Base-by-base conservation (phyloP, 2,113 vertebrate species). In the Pseudois nayaur region DNA sequence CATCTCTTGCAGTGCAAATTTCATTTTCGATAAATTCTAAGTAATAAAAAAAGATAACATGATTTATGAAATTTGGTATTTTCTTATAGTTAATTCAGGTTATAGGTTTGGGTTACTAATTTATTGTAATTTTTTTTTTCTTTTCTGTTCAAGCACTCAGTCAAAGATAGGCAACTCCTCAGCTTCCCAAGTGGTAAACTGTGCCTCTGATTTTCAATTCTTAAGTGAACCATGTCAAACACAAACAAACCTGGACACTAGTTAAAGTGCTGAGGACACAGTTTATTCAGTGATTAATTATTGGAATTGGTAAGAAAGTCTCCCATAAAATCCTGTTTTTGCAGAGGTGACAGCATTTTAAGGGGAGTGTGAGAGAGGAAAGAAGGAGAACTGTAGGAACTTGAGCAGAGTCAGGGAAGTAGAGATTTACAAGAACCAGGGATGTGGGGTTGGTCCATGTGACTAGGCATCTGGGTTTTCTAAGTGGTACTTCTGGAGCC, bases 241-340 rank as follows among this genome's bases (percentile, higher is more conserved):
- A 50, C n/a, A 85, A 82, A 55, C 55, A 74, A 79, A 88, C 6
- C 23, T 71, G 10, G 11, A 40, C 19, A 40, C 76, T 84, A 57
- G 12, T 67, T 54, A 82, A 71, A 91, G 17, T 40, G 8, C 27
- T 33, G 25, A 96, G 17, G 43, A 52, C 14, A 89, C 15, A 27
- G 92, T 96, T 91, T 59, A 89, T 94, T 84, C 67, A 64, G 23
- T 27, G 52, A 76, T 16, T 84, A 27, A 29, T 50, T 60, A 54
- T 27, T 91, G 9, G 50, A 59, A 3, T 52, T 84, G 17, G 1
- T 33, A 84, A 88, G 43, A 54, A 17, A 6, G 3, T 83, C 36
- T 19, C 17, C 59, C 11, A 17, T 82, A 17, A 87, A 83, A 48
- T 78, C 88, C 23, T 33, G 25, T 89, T 59, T 67, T 16, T 67